Evolutionary conservation across 2,888 invertebrate genomes (phyloP).

Genomic region (Aphidius colemani): DNA sequence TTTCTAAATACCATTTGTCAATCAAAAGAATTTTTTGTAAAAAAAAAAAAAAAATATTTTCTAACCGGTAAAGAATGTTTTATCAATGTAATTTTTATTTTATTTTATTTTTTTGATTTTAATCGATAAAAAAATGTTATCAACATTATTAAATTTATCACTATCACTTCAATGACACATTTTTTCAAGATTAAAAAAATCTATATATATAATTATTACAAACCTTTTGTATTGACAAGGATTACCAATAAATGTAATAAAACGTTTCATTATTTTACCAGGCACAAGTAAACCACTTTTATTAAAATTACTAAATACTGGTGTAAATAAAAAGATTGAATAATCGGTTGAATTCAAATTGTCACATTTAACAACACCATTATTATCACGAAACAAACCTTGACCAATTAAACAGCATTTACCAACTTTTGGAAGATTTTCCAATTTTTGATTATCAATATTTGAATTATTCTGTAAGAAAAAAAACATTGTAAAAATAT

Average conservation of each 20-base stretch:
- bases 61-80: not conserved
- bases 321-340: slow-evolving; percentile 60
- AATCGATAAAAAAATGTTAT: not conserved
- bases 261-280: slow-evolving; percentile 59
- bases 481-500: not conserved
- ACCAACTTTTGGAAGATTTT: slow-evolving; percentile 43
- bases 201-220: slow-evolving; percentile 20
- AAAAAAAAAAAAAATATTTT: not conserved
- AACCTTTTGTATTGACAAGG: slow-evolving; percentile 66
- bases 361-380: slow-evolving; percentile 34
- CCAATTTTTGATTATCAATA: slow-evolving; percentile 31
- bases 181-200: not conserved
- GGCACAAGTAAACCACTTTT: slow-evolving; percentile 60
- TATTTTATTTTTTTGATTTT: slow-evolving; percentile 1
- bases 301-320: slow-evolving; percentile 64
- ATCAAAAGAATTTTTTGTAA: not conserved
- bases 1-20: no score
- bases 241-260: slow-evolving; percentile 65
- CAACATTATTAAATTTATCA: slow-evolving; percentile 1
- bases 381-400: slow-evolving; percentile 37
- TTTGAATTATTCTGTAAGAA: slow-evolving; percentile 43
- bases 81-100: not conserved
- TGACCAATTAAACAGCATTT: slow-evolving; percentile 51
- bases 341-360: slow-evolving; percentile 12
- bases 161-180: no score